Base-by-base conservation (phyloP, 2,888 invertebrate genomes). In the Hemithea aestivaria region DNA sequence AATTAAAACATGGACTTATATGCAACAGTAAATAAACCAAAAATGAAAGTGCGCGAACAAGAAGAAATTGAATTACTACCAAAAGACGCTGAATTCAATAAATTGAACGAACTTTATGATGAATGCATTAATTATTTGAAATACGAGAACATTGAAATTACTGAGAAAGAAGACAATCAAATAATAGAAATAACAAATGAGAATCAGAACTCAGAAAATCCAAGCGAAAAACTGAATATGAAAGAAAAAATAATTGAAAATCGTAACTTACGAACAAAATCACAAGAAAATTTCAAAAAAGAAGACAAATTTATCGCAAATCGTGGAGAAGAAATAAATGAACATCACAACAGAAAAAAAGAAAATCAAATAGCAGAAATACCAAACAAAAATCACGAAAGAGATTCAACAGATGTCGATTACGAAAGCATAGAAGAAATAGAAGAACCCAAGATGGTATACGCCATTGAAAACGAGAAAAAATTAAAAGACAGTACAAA, bases 41-140 rank as follows among this genome's bases (percentile, higher is more conserved):
- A 46, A 1, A 24, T 34, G 7, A 29, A 40, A 32, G 39, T 40
- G 20, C 30, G 11, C 26, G 12, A 28, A 10, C 0, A 16, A 66
- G 66, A 62, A 40, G 36, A 56, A 26, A 46, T 53, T 6, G 31
- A 45, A 20, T 37, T 58, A 1, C n/a, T 57, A 7, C 40, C 44
- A 7, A 56, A 60, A 23, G 60, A 48, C 8, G 11, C 8, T 2
- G 83, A 83, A 36, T 81, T 62, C 27, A 57, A 69, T 20, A 49
- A 77, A 69, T 62, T 87, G n/a, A 68, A 78, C 35, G 49, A 73
- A 53, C 40, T 87, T 0, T 87, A 87, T 46, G 76, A 82, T 7
- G 85, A 87, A 56, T 85, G 85, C 53, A 44, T 87, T 0, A 65
- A 55, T 24, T 87, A 84, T 57, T 66, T 87, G 7, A 64, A 74